Percentiles rank a stretch among this genome's conserved stretches.
Conservation (phyloP, 2,888 invertebrate genomes). For the Suillia variegata region DNA sequence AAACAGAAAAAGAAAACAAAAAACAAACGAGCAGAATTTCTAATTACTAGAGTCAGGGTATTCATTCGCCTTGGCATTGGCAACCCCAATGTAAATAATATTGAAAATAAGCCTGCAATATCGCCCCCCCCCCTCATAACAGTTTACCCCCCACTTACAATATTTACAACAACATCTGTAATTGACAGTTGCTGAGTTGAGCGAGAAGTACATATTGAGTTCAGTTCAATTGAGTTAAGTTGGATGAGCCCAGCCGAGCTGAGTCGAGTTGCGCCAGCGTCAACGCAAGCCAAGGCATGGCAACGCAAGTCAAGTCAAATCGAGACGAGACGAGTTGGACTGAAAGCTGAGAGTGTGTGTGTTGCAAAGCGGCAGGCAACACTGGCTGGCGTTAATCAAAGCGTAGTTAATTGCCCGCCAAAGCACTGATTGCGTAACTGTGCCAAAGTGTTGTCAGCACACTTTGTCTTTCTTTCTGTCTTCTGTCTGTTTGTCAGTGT, state of each 20-base stretch:
- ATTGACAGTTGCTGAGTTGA: neutral
- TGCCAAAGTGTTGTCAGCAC: neutral
- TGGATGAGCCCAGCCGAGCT: neutral
- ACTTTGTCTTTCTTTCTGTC: neutral
- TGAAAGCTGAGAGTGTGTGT: too few species aligned
- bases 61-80: neutral
- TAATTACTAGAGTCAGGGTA: too few species aligned
- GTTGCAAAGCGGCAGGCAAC: neutral
- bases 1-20: neutral
- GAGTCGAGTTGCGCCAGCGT: neutral
- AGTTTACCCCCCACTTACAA: neutral
- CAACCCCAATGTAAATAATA: neutral
- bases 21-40: too few species aligned
- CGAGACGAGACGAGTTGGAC: neutral
- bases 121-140: neutral
- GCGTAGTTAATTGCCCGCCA: constrained; percentile 47
- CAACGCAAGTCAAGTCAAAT: neutral
- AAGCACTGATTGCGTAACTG: constrained; percentile 18
- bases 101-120: neutral
- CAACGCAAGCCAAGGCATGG: too few species aligned
- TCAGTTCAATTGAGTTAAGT: neutral
- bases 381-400: constrained; percentile 49
- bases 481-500: neutral
- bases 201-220: neutral
- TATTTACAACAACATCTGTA: neutral